Evolutionary conservation across 2,888 invertebrate species (phyloP).

Genomic region (Crossocerus cetratus): DNA sequence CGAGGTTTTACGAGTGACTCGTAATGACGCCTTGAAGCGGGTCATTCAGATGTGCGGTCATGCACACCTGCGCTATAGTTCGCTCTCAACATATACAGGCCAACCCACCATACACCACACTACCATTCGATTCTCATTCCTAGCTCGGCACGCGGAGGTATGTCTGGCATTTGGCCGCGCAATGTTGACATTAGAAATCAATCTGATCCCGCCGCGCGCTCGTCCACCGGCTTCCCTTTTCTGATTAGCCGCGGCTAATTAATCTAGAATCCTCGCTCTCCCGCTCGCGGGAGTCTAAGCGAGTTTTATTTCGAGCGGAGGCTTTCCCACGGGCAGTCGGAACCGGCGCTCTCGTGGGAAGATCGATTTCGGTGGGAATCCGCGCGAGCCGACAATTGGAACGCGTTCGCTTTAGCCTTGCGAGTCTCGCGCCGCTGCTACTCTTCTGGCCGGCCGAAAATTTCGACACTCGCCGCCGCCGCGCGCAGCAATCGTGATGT

Average conservation of each 20-base stretch:
- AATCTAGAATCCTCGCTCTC: too few relatives aligned
- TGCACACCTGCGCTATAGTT: too few relatives aligned
- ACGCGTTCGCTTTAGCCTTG: background rate
- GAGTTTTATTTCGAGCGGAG: conserved; percentile 50
- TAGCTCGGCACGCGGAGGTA: conserved; percentile 37
- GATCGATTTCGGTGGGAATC: conserved; percentile 47
- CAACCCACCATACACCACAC: too few relatives aligned
- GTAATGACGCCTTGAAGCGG: too few relatives aligned
- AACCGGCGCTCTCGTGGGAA: conserved; percentile 55
- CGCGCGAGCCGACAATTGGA: background rate
- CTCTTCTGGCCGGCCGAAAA: background rate
- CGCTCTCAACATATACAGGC: too few relatives aligned
- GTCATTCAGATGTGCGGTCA: too few relatives aligned
- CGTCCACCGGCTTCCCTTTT: background rate
- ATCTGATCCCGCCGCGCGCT: conserved; percentile 27
- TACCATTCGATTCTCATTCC: conserved; percentile 25
- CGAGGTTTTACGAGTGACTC: too few relatives aligned
- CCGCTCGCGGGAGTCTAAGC: too few relatives aligned
- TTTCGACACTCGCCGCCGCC: conserved; percentile 5
- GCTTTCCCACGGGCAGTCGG: conserved; percentile 57
- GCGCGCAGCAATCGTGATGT: background rate
- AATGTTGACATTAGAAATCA: conserved; percentile 49
- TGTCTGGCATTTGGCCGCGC: conserved; percentile 35
- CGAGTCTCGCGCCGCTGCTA: background rate
- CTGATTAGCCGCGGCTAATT: too few relatives aligned